These are phyloP conservation scores for Scaptomyza parva DNA, from an alignment of 2,888 invertebrate genomes.

Conservation along the genomic window DNA sequence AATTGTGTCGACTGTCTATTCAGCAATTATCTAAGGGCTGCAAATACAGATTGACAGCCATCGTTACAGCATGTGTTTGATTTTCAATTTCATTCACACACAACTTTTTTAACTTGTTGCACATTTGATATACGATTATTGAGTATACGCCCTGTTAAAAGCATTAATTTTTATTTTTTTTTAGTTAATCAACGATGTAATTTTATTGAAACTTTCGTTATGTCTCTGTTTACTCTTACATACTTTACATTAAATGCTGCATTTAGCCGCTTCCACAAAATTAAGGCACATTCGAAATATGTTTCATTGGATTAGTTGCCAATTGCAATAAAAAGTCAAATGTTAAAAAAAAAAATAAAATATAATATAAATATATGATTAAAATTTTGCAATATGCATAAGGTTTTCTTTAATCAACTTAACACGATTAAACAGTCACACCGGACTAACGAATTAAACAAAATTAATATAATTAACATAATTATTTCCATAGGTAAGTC, in stretches of 20 bases:
- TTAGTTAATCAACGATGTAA: conserved; percentile 19
- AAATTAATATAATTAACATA: conserved; percentile 34
- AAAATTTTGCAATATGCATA: conserved; percentile 16
- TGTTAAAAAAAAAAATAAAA: conserved; percentile 4
- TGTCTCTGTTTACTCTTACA: conserved; percentile 3
- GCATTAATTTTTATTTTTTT: background rate
- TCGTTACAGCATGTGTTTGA: conserved; percentile 9
- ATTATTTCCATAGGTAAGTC: conserved; percentile 16
- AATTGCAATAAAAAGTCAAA: conserved; percentile 13
- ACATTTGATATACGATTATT: background rate
- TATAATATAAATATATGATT: no score
- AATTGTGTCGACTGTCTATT: conserved; percentile 34
- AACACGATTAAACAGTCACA: conserved; percentile 34
- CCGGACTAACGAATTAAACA: conserved; percentile 28
- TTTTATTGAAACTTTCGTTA: conserved; percentile 40
- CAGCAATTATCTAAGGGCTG: conserved; percentile 33
- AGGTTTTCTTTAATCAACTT: conserved; percentile 40
- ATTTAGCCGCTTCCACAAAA: conserved; percentile 21
- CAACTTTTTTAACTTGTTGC: conserved; percentile 16
- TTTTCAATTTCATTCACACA: background rate
- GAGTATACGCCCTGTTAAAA: conserved; percentile 13
- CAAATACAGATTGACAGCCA: conserved; percentile 34
- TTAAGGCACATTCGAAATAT: conserved; percentile 52
- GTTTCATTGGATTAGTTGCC: conserved; percentile 14
- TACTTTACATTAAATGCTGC: conserved; percentile 45